These are phyloP conservation scores for Epicauta chinensis DNA, from an alignment of 1,140 invertebrate genomes.

Conservation along the genomic window DNA sequence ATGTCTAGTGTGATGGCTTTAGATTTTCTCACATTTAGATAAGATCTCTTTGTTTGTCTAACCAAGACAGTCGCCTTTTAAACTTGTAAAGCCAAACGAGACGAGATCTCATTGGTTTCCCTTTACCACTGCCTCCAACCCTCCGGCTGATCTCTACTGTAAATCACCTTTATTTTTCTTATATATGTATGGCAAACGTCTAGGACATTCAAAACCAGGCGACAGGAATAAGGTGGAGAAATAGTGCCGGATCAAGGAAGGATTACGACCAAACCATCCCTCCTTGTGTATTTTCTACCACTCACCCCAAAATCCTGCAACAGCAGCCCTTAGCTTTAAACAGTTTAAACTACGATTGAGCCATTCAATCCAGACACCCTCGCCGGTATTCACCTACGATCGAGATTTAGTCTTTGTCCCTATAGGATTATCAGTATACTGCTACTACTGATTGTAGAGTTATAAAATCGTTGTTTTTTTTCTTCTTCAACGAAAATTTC, in stretches of 20 bases:
- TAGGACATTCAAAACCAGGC: background rate
- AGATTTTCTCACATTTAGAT: too few species aligned
- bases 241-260: conserved; percentile 6
- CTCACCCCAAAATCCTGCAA: too few species aligned
- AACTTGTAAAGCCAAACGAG: background rate
- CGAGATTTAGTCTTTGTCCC: background rate
- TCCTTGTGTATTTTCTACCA: conserved; percentile 8
- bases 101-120: background rate
- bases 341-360: conserved; percentile 16
- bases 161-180: background rate
- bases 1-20: too few species aligned
- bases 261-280: conserved; percentile 5
- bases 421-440: too few species aligned
- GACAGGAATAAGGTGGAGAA: conserved; percentile 15
- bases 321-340: conserved; percentile 8
- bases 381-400: background rate
- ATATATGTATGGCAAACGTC: background rate
- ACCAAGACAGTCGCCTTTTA: too few species aligned
- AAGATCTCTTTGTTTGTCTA: too few species aligned
- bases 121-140: background rate
- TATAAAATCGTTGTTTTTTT: too few species aligned
- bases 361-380: conserved; percentile 4
- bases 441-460: too few species aligned
- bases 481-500: too few species aligned
- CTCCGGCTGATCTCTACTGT: background rate